These are phyloP conservation scores for Poeciliopsis infans DNA, from an alignment of 2,797 vertebrate genomes.

Conservation along the genomic window DNA sequence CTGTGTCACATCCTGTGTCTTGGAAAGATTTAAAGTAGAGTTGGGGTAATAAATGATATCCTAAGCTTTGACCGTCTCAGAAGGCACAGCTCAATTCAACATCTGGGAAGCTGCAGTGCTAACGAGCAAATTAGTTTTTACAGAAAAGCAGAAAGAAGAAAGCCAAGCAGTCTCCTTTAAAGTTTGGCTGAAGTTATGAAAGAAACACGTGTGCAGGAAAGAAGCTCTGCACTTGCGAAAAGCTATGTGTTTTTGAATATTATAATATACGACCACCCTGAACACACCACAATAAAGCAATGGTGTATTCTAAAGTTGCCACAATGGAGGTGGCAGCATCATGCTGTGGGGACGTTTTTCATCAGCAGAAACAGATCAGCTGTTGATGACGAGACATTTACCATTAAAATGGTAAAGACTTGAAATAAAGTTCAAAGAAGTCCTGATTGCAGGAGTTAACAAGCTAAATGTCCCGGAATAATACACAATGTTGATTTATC, in stretches of 20 bases:
- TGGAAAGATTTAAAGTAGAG: background rate
- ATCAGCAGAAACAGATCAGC: background rate
- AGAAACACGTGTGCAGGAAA: background rate
- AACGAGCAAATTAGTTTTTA: background rate
- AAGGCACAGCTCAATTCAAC: background rate
- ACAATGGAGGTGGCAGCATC: background rate
- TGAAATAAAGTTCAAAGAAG: background rate
- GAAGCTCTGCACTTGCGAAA: background rate
- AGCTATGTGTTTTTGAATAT: background rate
- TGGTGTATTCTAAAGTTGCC: too few species aligned
- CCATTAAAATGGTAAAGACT: background rate
- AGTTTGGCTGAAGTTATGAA: background rate
- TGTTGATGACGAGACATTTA: background rate
- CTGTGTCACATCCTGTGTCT: background rate
- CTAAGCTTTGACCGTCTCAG: background rate
- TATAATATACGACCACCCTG: background rate
- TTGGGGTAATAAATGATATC: background rate
- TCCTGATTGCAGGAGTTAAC: background rate
- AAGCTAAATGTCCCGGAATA: background rate
- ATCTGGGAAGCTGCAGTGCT: background rate
- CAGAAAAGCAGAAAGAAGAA: background rate
- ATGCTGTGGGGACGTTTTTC: background rate
- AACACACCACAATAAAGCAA: background rate
- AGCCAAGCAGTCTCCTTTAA: background rate
- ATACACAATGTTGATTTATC: background rate